phyloP scores from a whole-genome alignment of 2,888 invertebrate species.

The Drosophila vallismaia region DNA sequence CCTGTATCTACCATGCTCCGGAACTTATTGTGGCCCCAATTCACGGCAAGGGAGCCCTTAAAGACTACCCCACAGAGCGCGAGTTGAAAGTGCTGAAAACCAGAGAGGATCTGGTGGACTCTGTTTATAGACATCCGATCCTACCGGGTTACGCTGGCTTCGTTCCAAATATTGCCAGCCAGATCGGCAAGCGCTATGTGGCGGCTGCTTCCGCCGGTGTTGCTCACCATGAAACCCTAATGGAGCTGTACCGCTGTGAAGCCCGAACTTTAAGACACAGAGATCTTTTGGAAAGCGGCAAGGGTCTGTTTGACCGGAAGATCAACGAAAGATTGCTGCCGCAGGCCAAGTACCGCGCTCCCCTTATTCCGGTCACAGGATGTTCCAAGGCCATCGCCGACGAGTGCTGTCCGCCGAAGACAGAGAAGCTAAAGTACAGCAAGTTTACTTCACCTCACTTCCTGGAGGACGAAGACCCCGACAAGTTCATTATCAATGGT shows the following conservation, averaged over 20 bases:
- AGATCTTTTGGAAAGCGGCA: conserved; percentile 73
- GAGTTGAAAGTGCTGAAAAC: conserved; percentile 88
- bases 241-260: conserved; percentile 86
- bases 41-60: conserved; percentile 79
- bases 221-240: conserved; percentile 88
- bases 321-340: conserved; percentile 84
- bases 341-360: conserved; percentile 88
- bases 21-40: conserved; percentile 83
- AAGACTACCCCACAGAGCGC: conserved; percentile 87
- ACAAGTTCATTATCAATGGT: conserved; percentile 81
- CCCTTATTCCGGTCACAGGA: conserved; percentile 88
- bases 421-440: conserved; percentile 80
- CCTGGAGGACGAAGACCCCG: conserved; percentile 77
- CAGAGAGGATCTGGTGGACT: conserved; percentile 87
- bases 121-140: conserved; percentile 89
- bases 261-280: conserved; percentile 72
- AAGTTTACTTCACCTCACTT: conserved; percentile 82
- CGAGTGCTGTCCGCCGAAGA: conserved; percentile 86
- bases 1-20: conserved; percentile 89
- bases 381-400: conserved; percentile 88
- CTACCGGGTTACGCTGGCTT: conserved; percentile 90
- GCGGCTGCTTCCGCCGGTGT: conserved; percentile 90
- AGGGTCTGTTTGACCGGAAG: conserved; percentile 74
- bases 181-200: conserved; percentile 89
- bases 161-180: conserved; percentile 87